phyloP scores from a whole-genome alignment of 2,797 vertebrate genomes.

The Champsocephalus esox region DNA sequence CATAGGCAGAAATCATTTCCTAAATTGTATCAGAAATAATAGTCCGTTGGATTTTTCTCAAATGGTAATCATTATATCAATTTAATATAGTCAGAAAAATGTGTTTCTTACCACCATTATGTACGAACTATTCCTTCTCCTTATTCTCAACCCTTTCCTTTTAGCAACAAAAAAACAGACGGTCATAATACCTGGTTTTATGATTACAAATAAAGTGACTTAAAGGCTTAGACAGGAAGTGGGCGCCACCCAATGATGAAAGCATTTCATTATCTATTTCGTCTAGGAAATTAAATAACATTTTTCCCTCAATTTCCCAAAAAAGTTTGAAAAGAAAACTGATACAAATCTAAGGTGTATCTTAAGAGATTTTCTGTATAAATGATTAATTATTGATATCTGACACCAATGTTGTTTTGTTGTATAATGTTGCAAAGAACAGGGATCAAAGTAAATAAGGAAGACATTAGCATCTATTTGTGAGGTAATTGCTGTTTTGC shows the following conservation, averaged over 20 bases:
- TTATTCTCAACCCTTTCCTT: background rate
- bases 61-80: background rate
- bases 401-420: background rate
- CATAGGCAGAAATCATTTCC: background rate
- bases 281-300: background rate
- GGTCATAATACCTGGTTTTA: slow-evolving; percentile 13
- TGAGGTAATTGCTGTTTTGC: slow-evolving; percentile 23
- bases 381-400: no score
- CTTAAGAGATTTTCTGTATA: background rate
- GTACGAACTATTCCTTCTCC: background rate
- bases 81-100: background rate
- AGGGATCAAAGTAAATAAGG: background rate
- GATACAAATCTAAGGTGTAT: no score
- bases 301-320: background rate
- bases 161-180: slow-evolving; percentile 23
- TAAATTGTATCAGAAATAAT: background rate
- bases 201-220: slow-evolving; percentile 38
- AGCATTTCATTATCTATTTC: background rate
- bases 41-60: background rate
- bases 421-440: background rate
- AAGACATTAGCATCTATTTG: background rate
- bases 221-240: slow-evolving; percentile 20
- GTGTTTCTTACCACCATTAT: background rate
- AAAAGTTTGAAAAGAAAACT: background rate
- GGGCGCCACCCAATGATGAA: slow-evolving; percentile 22